phyloP scores from a whole-genome alignment of 2,797 vertebrate species.

The Sternotherus odoratus region DNA sequence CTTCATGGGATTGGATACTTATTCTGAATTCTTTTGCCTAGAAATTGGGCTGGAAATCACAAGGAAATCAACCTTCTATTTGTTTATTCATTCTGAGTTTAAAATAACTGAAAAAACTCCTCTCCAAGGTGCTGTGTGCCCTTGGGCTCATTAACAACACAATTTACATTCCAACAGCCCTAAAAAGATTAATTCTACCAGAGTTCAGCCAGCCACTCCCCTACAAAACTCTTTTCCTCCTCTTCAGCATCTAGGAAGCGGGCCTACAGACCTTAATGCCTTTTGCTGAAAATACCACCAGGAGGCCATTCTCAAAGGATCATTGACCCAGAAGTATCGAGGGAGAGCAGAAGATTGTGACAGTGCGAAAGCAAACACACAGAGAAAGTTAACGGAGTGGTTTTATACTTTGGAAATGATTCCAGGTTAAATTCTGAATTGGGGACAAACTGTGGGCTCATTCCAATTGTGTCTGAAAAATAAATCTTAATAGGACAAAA shows the following conservation, averaged over 20 bases:
- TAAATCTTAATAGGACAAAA: accelerated
- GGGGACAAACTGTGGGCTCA: neutral
- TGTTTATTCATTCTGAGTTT: neutral
- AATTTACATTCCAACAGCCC: neutral
- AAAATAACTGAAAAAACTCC: neutral
- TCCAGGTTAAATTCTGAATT: neutral
- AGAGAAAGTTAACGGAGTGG: neutral
- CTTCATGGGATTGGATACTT: neutral
- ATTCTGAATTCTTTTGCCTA: neutral
- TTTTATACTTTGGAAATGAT: accelerated
- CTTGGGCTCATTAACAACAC: accelerated
- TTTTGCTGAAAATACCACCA: accelerated
- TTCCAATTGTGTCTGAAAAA: neutral
- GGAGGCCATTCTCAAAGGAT: neutral
- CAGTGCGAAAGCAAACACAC: accelerated
- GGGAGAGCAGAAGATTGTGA: neutral
- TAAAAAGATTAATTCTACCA: neutral
- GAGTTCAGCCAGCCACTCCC: neutral
- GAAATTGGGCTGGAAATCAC: neutral
- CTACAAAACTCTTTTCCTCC: neutral
- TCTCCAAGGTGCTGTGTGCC: neutral
- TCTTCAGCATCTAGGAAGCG: neutral
- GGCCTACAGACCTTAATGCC: neutral
- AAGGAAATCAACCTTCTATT: neutral
- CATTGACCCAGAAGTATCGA: neutral